phyloP scores from a whole-genome alignment of 2,888 invertebrate species.

The Leptopilina myrica region DNA sequence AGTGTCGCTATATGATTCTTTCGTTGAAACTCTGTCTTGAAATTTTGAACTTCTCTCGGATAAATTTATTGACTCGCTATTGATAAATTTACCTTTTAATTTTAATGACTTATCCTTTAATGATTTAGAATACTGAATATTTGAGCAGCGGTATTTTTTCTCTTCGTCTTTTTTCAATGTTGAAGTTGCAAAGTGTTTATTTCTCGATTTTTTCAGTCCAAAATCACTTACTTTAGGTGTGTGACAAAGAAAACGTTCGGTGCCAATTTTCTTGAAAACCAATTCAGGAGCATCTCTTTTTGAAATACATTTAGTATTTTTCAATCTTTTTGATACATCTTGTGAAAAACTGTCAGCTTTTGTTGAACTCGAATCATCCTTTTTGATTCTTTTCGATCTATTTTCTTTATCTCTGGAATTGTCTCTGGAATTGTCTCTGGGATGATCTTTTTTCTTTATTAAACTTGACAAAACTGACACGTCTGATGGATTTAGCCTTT shows the following conservation, averaged over 20 bases:
- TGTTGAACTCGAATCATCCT: slow-evolving; percentile 63
- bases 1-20: slow-evolving; percentile 62
- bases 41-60: slow-evolving; percentile 56
- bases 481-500: slow-evolving; percentile 67
- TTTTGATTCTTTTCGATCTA: slow-evolving; percentile 70
- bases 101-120: slow-evolving; percentile 65
- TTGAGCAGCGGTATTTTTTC: slow-evolving; percentile 61
- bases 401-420: slow-evolving; percentile 72
- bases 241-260: slow-evolving; percentile 60
- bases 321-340: slow-evolving; percentile 61
- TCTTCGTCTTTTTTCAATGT: slow-evolving; percentile 68
- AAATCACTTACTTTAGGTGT: slow-evolving; percentile 63
- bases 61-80: slow-evolving; percentile 66
- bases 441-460: slow-evolving; percentile 70
- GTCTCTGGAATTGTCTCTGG: slow-evolving; percentile 69
- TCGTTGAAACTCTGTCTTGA: slow-evolving; percentile 63
- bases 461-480: slow-evolving; percentile 66
- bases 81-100: slow-evolving; percentile 62
- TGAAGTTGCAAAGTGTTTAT: slow-evolving; percentile 65
- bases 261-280: slow-evolving; percentile 62
- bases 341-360: slow-evolving; percentile 60
- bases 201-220: slow-evolving; percentile 62
- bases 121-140: slow-evolving; percentile 61
- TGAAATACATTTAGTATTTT: slow-evolving; percentile 66
- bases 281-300: slow-evolving; percentile 66